phyloP scores from a whole-genome alignment of 1,140 invertebrate genomes.

The Pomacea maculata region DNA sequence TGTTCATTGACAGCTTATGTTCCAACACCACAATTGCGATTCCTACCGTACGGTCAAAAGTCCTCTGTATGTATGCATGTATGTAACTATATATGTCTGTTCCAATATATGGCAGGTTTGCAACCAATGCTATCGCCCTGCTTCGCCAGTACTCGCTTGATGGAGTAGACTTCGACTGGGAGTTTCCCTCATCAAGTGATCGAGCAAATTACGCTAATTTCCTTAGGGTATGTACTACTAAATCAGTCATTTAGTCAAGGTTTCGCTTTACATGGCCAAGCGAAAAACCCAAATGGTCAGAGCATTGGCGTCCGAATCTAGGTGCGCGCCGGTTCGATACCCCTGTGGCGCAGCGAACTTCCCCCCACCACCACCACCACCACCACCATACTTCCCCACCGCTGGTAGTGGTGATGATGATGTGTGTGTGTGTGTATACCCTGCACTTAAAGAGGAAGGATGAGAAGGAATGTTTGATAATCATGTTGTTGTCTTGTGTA shows the following conservation, averaged over 20 bases:
- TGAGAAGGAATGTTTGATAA: background rate
- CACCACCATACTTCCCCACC: background rate
- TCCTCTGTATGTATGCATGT: background rate
- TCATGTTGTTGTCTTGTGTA: background rate
- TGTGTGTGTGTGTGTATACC: no score
- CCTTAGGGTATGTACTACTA: constrained; percentile 21
- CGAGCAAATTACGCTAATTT: constrained; percentile 26
- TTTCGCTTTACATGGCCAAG: background rate
- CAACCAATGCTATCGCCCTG: constrained; percentile 26
- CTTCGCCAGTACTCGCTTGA: constrained; percentile 31
- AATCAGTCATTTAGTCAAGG: background rate
- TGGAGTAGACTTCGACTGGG: constrained; percentile 46
- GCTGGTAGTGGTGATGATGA: background rate
- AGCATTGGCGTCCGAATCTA: background rate
- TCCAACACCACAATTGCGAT: no score
- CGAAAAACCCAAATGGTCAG: no score
- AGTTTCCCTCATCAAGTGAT: constrained; percentile 27
- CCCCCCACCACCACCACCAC: background rate
- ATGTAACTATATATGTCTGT: background rate
- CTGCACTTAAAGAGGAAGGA: no score
- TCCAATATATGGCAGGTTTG: constrained; percentile 25
- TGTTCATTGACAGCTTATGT: no score
- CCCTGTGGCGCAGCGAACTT: background rate
- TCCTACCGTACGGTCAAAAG: no score
- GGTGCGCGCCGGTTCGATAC: background rate